Evolutionary conservation across 2,888 invertebrate genomes (phyloP).

Genomic region (Drosophila anomalata): DNA sequence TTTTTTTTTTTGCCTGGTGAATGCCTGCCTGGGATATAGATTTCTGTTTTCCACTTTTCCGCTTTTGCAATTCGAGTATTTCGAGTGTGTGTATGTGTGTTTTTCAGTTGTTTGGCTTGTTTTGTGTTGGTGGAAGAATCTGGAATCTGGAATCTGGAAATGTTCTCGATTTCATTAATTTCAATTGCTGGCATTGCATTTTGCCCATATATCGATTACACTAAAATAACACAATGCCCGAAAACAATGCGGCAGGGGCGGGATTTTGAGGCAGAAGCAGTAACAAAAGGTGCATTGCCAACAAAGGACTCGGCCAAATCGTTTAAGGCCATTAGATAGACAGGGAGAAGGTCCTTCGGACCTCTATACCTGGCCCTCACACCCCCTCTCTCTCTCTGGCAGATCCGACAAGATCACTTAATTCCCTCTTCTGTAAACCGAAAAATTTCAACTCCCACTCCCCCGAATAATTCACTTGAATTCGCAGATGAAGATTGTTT

Average conservation of each 20-base stretch:
- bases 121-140: conserved; percentile 29
- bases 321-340: conserved; percentile 36
- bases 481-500: conserved; percentile 26
- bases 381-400: not conserved
- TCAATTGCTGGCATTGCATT: conserved; percentile 65
- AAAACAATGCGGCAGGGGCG: conserved; percentile 27
- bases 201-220: conserved; percentile 70
- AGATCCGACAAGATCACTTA: conserved; percentile 26
- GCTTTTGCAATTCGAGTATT: not conserved
- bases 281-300: conserved; percentile 16
- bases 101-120: conserved; percentile 3
- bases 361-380: conserved; percentile 17
- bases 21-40: not conserved
- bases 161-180: conserved; percentile 77
- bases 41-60: conserved; percentile 3
- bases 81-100: not conserved
- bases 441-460: conserved; percentile 8
- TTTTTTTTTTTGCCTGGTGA: not conserved
- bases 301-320: conserved; percentile 30
- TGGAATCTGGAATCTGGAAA: conserved; percentile 36
- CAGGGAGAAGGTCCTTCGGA: not conserved
- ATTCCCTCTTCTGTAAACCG: conserved; percentile 8
- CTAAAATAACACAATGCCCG: conserved; percentile 29
- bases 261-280: conserved; percentile 6
- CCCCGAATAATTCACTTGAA: conserved; percentile 21